These are phyloP conservation scores for Emmelina monodactyla DNA, from an alignment of 2,888 invertebrate species.

Conservation along the genomic window DNA sequence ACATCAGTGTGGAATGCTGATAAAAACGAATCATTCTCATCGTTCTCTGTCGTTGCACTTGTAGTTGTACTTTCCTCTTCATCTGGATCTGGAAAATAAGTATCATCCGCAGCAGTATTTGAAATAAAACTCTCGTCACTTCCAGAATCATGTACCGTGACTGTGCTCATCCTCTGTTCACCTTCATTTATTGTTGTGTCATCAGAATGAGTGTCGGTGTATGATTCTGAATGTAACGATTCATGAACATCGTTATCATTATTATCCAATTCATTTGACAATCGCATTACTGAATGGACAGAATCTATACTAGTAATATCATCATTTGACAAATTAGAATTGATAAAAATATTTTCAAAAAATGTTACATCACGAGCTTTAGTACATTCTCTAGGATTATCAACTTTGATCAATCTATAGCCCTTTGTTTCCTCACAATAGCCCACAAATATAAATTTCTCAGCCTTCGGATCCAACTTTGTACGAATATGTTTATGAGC, in stretches of 20 bases:
- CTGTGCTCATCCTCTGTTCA: constrained; percentile 1
- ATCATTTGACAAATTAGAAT: constrained; percentile 6
- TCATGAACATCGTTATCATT: too few relatives aligned
- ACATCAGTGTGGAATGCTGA: neutral
- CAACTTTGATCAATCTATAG: constrained; percentile 12
- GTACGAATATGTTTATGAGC: constrained; percentile 10
- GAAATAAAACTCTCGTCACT: neutral
- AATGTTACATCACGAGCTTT: constrained; percentile 13
- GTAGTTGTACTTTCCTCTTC: neutral
- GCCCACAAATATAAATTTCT: constrained; percentile 9
- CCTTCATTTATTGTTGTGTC: constrained; percentile 3
- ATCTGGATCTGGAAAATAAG: constrained; percentile 7
- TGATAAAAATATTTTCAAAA: constrained; percentile 8
- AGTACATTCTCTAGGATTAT: constrained; percentile 7
- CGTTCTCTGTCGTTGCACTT: neutral
- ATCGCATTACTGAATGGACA: too few relatives aligned
- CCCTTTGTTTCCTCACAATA: constrained; percentile 8
- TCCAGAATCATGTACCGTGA: constrained; percentile 3
- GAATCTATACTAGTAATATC: too few relatives aligned
- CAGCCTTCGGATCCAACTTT: constrained; percentile 13
- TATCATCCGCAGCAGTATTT: constrained; percentile 6
- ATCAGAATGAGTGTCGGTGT: constrained; percentile 3
- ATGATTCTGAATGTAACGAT: constrained; percentile 4
- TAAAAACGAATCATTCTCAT: neutral
- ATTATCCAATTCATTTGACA: too few relatives aligned